Evolutionary conservation across 2,797 vertebrate species (phyloP).

Genomic region (Phrynocephalus guinanensis): DNA sequence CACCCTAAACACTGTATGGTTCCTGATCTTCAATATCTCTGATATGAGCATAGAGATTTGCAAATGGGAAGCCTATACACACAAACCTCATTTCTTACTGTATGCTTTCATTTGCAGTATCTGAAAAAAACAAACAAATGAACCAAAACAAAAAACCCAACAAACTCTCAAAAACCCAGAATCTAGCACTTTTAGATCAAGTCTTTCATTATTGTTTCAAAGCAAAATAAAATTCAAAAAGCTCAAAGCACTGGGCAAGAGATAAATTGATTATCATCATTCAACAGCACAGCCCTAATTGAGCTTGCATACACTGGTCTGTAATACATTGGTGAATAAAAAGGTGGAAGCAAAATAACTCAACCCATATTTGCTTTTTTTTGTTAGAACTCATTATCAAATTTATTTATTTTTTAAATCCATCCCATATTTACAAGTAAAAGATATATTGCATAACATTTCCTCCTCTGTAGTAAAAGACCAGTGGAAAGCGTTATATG

Average conservation of each 20-base stretch:
- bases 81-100: neutral
- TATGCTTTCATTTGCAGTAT: neutral
- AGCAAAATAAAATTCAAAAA: constrained; percentile 4
- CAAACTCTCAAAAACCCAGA: neutral
- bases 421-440: neutral
- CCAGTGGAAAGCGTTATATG: constrained; percentile 1
- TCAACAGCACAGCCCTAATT: neutral
- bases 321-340: neutral
- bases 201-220: neutral
- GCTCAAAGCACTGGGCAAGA: neutral
- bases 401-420: neutral
- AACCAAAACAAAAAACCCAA: too few relatives aligned
- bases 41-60: neutral
- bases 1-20: neutral
- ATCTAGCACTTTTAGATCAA: neutral
- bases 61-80: neutral
- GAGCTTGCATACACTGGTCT: neutral
- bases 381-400: too few relatives aligned
- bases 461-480: constrained; percentile 20
- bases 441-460: neutral
- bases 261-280: constrained; percentile 17
- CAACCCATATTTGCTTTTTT: rapidly evolving
- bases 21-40: neutral
- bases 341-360: constrained; percentile 1
- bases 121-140: neutral